Base-by-base conservation (phyloP, 2,888 invertebrate genomes). In the Hypercompe scribonia region DNA sequence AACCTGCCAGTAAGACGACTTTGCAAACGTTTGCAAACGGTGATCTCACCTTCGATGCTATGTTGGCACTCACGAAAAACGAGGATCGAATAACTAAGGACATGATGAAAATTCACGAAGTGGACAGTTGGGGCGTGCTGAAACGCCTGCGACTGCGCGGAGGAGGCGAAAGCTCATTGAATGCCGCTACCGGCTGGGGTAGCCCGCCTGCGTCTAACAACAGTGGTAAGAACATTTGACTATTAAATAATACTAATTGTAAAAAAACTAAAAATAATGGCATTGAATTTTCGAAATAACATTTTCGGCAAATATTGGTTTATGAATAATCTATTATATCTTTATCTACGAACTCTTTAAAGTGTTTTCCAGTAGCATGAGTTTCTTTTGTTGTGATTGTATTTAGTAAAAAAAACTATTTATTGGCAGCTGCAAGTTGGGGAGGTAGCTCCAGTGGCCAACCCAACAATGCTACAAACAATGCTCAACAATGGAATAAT, bases 141-240 rank as follows among this genome's bases (percentile, higher is more conserved):
- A 94, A 94, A 65, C 95, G 96, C 71, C 92, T 97, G 86, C 96
- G 97, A 80, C 96, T 98, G 78, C 95, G 96, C 78, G 98, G 98
- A 72, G 98, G 98, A 70, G 98, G 98, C 74, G 98, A 98, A 92
- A 98, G 97, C 93, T 97, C 98, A 65, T 96, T 98, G 87, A 98
- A 97, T 90, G 97, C 97, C 77, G 97, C 97, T 75, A 96, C 97
- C 75, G 97, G 97, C 82, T 98, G 98, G 98, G 98, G 97, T 84
- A 97, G 97, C 78, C 97, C 97, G 68, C 97, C 97, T 72, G 94
- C 97, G 63, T 96, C 97, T 86, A 97, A 97, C 89, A 97, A 96
- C 89, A 96, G 96, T 88, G 65, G 75, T 76, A 73, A 65, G 70
- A 63, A 76, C 63, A 24, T 24, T 54, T n/a, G 13, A 36, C n/a